Percentiles rank a stretch among this genome's conserved stretches.
phyloP scores from a whole-genome alignment of 2,888 invertebrate genomes.

The Agrochola lota region DNA sequence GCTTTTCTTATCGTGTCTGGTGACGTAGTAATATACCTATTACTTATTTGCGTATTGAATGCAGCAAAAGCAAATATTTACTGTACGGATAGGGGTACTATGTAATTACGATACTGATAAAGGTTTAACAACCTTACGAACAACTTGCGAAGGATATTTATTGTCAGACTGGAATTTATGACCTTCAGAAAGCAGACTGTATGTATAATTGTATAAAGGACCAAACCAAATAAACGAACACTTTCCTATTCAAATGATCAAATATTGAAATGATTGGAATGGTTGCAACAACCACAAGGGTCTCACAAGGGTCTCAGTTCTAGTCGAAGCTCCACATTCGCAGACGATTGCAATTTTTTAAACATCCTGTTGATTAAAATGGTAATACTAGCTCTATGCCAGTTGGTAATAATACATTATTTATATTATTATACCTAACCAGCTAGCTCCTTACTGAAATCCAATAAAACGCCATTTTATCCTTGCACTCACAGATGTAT shows the following conservation, averaged over 20 bases:
- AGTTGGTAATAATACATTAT: neutral
- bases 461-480: neutral
- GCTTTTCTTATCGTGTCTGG: slow-evolving; percentile 39
- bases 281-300: neutral
- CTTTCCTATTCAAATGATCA: neutral
- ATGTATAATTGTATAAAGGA: neutral
- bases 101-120: slow-evolving; percentile 30
- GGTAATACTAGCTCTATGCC: neutral
- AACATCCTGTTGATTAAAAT: neutral
- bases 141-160: slow-evolving; percentile 13
- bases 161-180: slow-evolving; percentile 8
- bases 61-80: slow-evolving; percentile 33
- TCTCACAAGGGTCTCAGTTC: too few relatives aligned
- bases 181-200: slow-evolving; percentile 6
- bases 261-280: slow-evolving; percentile 2
- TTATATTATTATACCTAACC: neutral
- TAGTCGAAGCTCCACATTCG: neutral
- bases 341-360: neutral
- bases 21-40: slow-evolving; percentile 30
- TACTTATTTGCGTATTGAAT: slow-evolving; percentile 45
- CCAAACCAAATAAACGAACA: neutral
- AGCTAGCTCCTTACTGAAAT: neutral
- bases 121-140: slow-evolving; percentile 49
- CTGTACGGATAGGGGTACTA: slow-evolving; percentile 12
- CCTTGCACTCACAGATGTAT: too few relatives aligned